Evolutionary conservation across 35 echinoderm and acorn worm species (phyloP).

Genomic region (Apostichopus japonicus): DNA sequence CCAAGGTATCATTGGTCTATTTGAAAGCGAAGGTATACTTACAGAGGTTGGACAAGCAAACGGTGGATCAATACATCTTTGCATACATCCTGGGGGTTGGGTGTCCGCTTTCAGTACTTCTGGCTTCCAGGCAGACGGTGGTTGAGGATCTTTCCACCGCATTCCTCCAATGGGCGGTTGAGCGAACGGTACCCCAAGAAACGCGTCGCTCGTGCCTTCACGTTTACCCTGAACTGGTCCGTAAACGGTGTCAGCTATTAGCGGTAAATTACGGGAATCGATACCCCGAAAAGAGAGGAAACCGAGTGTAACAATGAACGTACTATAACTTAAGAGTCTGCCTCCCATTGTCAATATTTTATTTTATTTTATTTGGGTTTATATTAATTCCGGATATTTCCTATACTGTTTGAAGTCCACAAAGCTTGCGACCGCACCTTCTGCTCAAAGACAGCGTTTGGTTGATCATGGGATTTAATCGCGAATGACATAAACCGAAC

Average conservation of each 20-base stretch:
- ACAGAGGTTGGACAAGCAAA: background rate
- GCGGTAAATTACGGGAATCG: background rate
- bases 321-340: too few relatives aligned
- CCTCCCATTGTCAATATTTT: too few relatives aligned
- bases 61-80: background rate
- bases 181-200: conserved; percentile 58
- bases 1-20: too few relatives aligned
- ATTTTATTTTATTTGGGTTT: too few relatives aligned
- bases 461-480: too few relatives aligned
- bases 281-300: background rate
- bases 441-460: too few relatives aligned
- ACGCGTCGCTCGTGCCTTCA: conserved; percentile 1
- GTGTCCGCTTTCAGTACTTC: conserved; percentile 4
- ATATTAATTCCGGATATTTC: too few relatives aligned
- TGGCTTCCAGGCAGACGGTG: background rate
- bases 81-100: conserved; percentile 34
- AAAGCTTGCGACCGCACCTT: too few relatives aligned
- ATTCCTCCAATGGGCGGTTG: conserved; percentile 30
- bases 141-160: conserved; percentile 25
- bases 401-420: too few relatives aligned
- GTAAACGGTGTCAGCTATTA: background rate
- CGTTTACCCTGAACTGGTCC: background rate
- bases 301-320: too few relatives aligned
- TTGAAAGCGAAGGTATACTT: background rate
- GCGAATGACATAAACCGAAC: too few relatives aligned